Percentiles rank a stretch among this genome's conserved stretches.
These are phyloP conservation scores for Calliphora vomitoria DNA, from an alignment of 2,888 invertebrate species.

Conservation along the genomic window DNA sequence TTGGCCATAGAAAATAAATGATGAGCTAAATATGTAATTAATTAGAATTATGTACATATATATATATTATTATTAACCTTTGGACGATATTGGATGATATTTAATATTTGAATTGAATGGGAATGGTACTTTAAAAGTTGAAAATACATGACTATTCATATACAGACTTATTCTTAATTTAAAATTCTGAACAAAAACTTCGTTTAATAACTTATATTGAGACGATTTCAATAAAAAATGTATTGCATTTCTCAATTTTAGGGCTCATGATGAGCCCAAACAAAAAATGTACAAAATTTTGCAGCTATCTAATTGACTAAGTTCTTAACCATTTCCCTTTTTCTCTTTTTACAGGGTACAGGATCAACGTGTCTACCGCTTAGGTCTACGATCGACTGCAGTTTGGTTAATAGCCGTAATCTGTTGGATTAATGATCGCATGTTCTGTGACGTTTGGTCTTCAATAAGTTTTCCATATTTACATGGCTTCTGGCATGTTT, in stretches of 20 bases:
- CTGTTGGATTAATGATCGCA: slow-evolving; percentile 91
- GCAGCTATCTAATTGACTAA: no score
- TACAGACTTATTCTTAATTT: no score
- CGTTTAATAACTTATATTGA: no score
- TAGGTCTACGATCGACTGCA: slow-evolving; percentile 89
- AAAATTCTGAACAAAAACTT: no score
- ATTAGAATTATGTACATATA: background rate
- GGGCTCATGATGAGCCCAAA: no score
- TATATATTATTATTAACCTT: background rate
- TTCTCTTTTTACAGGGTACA: slow-evolving; percentile 78
- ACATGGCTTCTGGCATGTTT: slow-evolving; percentile 93
- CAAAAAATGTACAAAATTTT: no score
- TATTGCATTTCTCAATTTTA: no score
- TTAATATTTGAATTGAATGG: background rate
- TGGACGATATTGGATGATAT: background rate
- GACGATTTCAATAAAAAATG: no score
- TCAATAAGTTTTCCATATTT: slow-evolving; percentile 92
- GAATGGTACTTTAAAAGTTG: no score
- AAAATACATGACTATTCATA: no score
- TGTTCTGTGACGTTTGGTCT: slow-evolving; percentile 92
- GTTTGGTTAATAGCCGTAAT: slow-evolving; percentile 89
- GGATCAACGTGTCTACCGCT: slow-evolving; percentile 87
- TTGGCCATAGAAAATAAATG: background rate
- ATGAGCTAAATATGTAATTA: background rate
- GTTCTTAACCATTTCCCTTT: background rate